Evolutionary conservation across 2,797 vertebrate species (phyloP), one percentile per base, ranked within the genome.

Genomic region (Lemur catta): DNA sequence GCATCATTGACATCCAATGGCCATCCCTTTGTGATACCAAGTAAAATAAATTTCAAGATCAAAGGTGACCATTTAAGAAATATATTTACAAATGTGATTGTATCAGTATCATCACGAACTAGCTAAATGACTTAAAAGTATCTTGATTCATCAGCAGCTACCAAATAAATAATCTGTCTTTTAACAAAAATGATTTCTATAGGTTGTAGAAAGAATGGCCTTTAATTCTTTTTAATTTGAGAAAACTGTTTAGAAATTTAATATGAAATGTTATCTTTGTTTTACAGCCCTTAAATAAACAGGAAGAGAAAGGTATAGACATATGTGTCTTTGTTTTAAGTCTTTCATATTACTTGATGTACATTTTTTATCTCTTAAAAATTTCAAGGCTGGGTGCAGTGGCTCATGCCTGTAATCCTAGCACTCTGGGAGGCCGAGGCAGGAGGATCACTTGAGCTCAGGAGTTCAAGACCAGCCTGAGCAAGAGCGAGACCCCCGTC

Each of bases 1-100:
- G 12, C 28, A 75, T 91, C 52, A 72, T 28, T 90, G 72, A 1
- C 33, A 65, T 87, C 80, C 57, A 46, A 0, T 91, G 69, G 46
- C 18, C 18, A 80, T 81, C 50, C 28, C 63, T 92, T 96, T 92
- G 65, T 94, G 52, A 71, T 92, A 90, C 41, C 48, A 95, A 33
- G 52, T 84, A 91, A 78, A 93, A 93, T 93, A 81, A 57, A 88
- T 91, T 75, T 94, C 35, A 96, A 79, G 38, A 82, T 96, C 15
- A 75, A 80, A n/a, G 63, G 12, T 93, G 55, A 79, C n/a, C 87
- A 89, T 86, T 97, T 90, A 96, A 85, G 76, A 96, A 96, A 94
- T 82, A 92, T 48, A 75, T 74, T 71, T 95, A 22, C 65, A 94
- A 65, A 69, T 95, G 84, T 59, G 33, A 50, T 93, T 95, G 86